Evolutionary conservation across 1,140 invertebrate species (phyloP).

Genomic region (Riptortus pedestris): DNA sequence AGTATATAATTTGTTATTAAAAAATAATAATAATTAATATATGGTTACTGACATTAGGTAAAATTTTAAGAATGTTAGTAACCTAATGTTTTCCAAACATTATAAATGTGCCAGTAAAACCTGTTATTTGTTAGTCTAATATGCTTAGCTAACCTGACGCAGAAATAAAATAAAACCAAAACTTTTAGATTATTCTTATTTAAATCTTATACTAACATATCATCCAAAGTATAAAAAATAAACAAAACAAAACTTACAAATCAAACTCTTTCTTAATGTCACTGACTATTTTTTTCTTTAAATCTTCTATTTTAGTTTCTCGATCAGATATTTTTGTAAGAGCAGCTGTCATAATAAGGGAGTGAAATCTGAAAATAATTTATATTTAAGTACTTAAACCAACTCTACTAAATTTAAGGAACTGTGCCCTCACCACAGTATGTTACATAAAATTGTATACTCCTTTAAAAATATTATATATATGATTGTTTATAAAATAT

Average conservation of each 20-base stretch:
- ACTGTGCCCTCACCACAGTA: too few relatives aligned
- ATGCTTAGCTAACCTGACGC: not conserved
- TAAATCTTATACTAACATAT: too few relatives aligned
- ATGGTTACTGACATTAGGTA: too few relatives aligned
- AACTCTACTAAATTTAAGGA: too few relatives aligned
- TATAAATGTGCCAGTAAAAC: not conserved
- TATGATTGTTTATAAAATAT: too few relatives aligned
- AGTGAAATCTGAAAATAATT: not conserved
- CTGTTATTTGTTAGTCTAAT: not conserved
- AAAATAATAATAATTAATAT: too few relatives aligned
- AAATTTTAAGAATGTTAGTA: not conserved
- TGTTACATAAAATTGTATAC: too few relatives aligned
- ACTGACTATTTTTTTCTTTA: not conserved
- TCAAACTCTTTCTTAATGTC: conserved; percentile 12
- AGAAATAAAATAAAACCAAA: not conserved
- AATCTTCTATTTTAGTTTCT: not conserved
- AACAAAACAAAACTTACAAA: not conserved
- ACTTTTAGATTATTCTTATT: too few relatives aligned
- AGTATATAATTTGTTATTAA: too few relatives aligned
- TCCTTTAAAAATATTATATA: too few relatives aligned
- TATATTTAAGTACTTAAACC: too few relatives aligned
- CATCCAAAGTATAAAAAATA: not conserved
- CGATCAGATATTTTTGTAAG: not conserved
- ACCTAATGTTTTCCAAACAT: not conserved
- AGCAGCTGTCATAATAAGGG: not conserved